Evolutionary conservation across 2,113 vertebrate genomes (phyloP).

Genomic region (Phyllostomus hastatus): DNA sequence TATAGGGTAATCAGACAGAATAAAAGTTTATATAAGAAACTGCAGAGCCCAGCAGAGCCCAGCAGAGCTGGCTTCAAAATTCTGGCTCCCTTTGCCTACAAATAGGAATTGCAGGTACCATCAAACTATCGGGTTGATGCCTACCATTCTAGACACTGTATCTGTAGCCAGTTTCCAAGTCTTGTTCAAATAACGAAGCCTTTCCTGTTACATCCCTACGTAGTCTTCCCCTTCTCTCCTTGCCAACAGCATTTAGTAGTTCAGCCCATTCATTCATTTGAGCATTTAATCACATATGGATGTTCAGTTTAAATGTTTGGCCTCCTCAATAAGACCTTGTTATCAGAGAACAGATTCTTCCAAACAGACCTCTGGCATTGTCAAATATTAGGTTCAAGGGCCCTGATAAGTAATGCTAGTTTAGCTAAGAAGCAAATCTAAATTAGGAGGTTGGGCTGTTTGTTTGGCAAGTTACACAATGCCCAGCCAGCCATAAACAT

Average conservation of each 20-base stretch:
- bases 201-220: neutral
- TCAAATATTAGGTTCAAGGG: neutral
- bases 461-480: neutral
- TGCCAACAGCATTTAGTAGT: neutral
- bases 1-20: neutral
- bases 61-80: neutral
- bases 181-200: neutral
- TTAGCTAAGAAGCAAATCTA: slow-evolving; percentile 17
- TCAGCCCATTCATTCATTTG: neutral
- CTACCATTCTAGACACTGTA: neutral
- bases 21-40: neutral
- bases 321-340: neutral
- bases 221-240: neutral
- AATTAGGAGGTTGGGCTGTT: neutral
- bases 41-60: neutral
- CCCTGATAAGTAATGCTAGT: neutral
- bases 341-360: neutral
- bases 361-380: neutral
- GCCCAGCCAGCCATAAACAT: neutral
- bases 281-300: neutral
- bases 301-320: neutral
- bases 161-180: neutral
- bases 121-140: neutral
- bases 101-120: neutral
- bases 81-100: neutral